Conservation (phyloP, 2,113 vertebrate species). For the Poeciliopsis prolifica region DNA sequence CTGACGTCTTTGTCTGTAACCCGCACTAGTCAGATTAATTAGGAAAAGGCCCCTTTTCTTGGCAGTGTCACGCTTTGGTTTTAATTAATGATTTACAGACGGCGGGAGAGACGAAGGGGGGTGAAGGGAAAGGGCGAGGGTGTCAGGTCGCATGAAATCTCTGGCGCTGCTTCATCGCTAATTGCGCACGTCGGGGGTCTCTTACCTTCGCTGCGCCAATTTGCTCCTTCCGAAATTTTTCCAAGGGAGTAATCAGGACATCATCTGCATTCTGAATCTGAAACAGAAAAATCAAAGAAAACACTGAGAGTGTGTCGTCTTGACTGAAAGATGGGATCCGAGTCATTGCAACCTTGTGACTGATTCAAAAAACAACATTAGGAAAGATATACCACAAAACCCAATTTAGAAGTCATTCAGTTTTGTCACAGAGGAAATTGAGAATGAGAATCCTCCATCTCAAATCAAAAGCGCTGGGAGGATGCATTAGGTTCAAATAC, state of each 20-base stretch:
- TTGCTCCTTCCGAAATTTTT: slow-evolving; percentile 97
- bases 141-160: slow-evolving; percentile 17
- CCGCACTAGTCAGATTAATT: slow-evolving; percentile 14
- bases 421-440: slow-evolving; percentile 33
- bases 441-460: slow-evolving; percentile 11
- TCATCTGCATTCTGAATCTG: slow-evolving; percentile 98
- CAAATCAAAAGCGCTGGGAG: slow-evolving; percentile 25
- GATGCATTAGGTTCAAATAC: slow-evolving; percentile 24
- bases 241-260: slow-evolving; percentile 94
- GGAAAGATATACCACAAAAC: slow-evolving; percentile 11
- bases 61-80: slow-evolving; percentile 29
- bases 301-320: slow-evolving; percentile 21
- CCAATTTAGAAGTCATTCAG: slow-evolving; percentile 22
- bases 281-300: slow-evolving; percentile 59
- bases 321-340: not conserved
- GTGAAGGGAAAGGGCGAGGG: not conserved
- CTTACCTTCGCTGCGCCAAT: slow-evolving; percentile 98
- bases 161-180: slow-evolving; percentile 24
- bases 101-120: slow-evolving; percentile 19
- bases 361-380: slow-evolving; percentile 21
- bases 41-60: slow-evolving; percentile 23
- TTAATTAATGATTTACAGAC: slow-evolving; percentile 49
- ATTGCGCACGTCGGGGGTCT: slow-evolving; percentile 50
- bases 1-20: slow-evolving; percentile 11
- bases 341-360: slow-evolving; percentile 18